These are phyloP conservation scores for Muricea muricata DNA, from an alignment of 92 coral and sea anemone species.

Conservation along the genomic window DNA sequence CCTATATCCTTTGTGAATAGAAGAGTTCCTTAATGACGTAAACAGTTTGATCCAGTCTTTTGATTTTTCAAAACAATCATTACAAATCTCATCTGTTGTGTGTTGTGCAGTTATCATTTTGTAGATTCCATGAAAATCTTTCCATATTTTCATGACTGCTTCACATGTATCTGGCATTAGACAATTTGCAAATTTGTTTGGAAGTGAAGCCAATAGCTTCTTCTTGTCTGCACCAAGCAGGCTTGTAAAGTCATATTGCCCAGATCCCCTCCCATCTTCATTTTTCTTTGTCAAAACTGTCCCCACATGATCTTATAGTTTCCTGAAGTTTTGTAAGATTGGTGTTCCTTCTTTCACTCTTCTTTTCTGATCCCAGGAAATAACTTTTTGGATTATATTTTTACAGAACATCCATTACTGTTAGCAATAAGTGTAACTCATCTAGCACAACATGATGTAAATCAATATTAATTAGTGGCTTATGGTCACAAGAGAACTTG, in stretches of 20 bases:
- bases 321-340: slow-evolving; percentile 48
- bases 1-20: too few species aligned
- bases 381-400: slow-evolving; percentile 52
- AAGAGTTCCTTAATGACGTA: slow-evolving; percentile 46
- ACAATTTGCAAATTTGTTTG: too few species aligned
- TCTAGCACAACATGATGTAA: slow-evolving; percentile 65
- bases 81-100: slow-evolving; percentile 8
- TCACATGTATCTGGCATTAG: slow-evolving; percentile 46
- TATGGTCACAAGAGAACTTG: too few species aligned
- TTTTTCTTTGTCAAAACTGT: slow-evolving; percentile 47
- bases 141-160: slow-evolving; percentile 55
- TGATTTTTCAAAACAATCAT: too few species aligned
- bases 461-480: too few species aligned
- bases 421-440: slow-evolving; percentile 65
- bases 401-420: slow-evolving; percentile 67
- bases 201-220: too few species aligned
- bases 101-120: slow-evolving; percentile 27
- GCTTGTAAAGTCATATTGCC: too few species aligned
- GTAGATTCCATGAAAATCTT: slow-evolving; percentile 53
- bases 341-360: slow-evolving; percentile 32
- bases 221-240: too few species aligned
- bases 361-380: slow-evolving; percentile 56
- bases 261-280: too few species aligned
- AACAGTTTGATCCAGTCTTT: too few species aligned
- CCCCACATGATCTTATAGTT: slow-evolving; percentile 53